Evolutionary conservation across 2,113 vertebrate genomes (phyloP).

Genomic region (Chelonoidis abingdonii): DNA sequence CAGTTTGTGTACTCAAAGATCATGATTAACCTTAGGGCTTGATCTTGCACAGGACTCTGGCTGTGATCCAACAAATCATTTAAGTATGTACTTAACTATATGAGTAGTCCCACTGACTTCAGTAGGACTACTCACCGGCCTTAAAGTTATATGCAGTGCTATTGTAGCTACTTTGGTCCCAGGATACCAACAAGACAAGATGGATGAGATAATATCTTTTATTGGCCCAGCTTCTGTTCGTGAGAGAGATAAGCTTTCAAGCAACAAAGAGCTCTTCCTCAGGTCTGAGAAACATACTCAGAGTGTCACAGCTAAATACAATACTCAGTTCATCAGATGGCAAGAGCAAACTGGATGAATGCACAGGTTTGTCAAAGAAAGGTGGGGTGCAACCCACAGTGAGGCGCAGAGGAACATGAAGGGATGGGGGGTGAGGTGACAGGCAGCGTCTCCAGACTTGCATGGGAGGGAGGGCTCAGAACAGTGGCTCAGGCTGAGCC

Average conservation of each 20-base stretch:
- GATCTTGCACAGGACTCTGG: fast-evolving
- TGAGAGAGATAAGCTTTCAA: not conserved
- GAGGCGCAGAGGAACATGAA: no score
- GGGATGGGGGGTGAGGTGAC: no score
- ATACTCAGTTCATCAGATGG: not conserved
- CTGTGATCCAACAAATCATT: not conserved
- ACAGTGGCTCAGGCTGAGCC: no score
- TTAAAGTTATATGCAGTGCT: not conserved
- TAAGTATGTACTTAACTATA: not conserved
- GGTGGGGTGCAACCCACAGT: no score
- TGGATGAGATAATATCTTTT: not conserved
- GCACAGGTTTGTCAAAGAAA: no score
- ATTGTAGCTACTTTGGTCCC: not conserved
- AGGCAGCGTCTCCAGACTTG: no score
- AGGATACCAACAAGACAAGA: not conserved
- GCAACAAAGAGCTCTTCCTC: not conserved
- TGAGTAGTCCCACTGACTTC: not conserved
- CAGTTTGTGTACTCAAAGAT: not conserved
- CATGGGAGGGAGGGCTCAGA: no score
- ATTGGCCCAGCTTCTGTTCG: not conserved
- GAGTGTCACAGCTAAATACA: not conserved
- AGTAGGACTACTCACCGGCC: not conserved
- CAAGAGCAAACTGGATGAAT: no score
- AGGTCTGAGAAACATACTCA: not conserved
- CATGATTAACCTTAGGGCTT: fast-evolving